Conservation (phyloP, 2,797 vertebrate genomes). For the Chrosomus eos region DNA sequence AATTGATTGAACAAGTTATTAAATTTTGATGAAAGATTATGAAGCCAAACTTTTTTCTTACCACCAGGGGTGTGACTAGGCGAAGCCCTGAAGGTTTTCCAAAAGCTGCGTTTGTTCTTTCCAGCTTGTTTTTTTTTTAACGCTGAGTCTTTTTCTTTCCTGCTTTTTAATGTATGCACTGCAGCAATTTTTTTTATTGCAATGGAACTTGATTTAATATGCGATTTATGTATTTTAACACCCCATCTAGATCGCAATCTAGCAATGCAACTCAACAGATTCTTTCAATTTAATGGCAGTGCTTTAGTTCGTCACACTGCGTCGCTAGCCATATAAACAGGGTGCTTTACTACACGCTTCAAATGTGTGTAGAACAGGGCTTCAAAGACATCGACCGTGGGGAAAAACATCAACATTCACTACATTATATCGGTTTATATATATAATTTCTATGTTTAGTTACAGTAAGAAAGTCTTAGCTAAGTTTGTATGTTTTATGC, state of each 20-base stretch:
- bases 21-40: slow-evolving; percentile 12
- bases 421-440: neutral
- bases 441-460: too few species aligned
- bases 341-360: neutral
- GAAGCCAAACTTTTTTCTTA: slow-evolving; percentile 8
- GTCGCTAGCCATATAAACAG: neutral
- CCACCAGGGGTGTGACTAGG: neutral
- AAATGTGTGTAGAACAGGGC: neutral
- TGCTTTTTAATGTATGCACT: slow-evolving; percentile 5
- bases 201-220: slow-evolving; percentile 4
- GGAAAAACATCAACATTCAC: neutral
- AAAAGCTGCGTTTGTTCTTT: slow-evolving; percentile 16
- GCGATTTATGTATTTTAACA: slow-evolving; percentile 6
- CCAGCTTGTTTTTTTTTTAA: neutral
- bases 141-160: neutral
- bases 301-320: neutral
- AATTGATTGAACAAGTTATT: slow-evolving; percentile 18
- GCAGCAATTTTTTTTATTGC: neutral
- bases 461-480: neutral
- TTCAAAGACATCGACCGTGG: neutral
- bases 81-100: neutral
- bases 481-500: neutral
- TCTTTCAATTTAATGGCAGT: neutral
- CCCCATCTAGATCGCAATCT: neutral
- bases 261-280: slow-evolving; percentile 4